Evolutionary conservation across 2,113 vertebrate species (phyloP).

Genomic region (Tyto alba): DNA sequence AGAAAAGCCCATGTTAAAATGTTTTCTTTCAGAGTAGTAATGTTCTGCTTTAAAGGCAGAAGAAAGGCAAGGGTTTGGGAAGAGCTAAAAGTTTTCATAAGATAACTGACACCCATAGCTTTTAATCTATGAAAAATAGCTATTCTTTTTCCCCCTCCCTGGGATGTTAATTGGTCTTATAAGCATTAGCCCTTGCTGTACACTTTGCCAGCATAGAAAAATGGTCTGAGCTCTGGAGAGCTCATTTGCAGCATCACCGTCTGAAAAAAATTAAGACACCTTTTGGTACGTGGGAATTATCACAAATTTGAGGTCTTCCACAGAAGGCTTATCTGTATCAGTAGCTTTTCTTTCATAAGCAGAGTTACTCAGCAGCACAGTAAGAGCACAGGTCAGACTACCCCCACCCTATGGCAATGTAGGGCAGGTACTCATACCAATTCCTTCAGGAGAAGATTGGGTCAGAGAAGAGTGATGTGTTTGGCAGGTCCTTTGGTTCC

Average conservation of each 20-base stretch:
- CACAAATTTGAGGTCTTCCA: not conserved
- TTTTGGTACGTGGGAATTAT: fast-evolving
- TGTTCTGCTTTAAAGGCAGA: not conserved
- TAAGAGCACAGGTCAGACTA: fast-evolving
- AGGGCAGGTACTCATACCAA: not conserved
- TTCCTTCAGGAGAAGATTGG: not conserved
- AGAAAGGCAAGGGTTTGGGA: not conserved
- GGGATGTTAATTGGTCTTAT: not conserved
- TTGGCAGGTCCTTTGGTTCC: not conserved
- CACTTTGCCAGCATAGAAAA: not conserved
- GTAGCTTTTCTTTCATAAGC: not conserved
- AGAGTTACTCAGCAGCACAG: not conserved
- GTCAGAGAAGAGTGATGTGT: fast-evolving
- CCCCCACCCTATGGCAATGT: fast-evolving
- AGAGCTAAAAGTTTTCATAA: not conserved
- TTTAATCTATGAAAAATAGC: not conserved
- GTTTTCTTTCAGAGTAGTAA: not conserved
- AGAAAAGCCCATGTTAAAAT: not conserved
- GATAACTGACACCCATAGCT: not conserved
- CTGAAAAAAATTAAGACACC: not conserved
- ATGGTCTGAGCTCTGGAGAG: not conserved
- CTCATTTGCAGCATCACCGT: not conserved
- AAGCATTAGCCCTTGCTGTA: not conserved
- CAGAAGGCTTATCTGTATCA: not conserved
- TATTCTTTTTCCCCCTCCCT: not conserved